Evolutionary conservation across 2,113 vertebrate genomes (phyloP), one percentile per base, ranked within the genome.

Genomic region (Agelaius tricolor): DNA sequence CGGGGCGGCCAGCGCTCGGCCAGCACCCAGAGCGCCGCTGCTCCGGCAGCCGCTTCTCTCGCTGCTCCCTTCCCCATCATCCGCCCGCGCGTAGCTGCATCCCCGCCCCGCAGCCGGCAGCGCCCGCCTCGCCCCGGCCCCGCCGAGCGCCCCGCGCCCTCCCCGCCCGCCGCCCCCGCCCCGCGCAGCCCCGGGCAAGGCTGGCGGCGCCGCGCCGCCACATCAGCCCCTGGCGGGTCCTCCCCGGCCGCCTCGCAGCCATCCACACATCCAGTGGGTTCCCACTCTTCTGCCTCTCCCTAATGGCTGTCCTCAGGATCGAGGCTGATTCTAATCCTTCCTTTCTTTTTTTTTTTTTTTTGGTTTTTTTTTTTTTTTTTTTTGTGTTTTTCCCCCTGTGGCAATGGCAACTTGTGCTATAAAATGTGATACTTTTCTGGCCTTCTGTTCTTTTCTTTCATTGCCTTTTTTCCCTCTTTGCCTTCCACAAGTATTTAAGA

Each of bases 221-320:
- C 80, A 47, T 49, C 49, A 77, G 80, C 63, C 31, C 58, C 54
- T 47, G 54, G 11, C 15, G 49, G 33, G 22, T 30, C 72, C 2
- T 7, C 39, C 75, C 78, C 73, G 85, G 76, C 80, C 69, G 62
- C 58, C n/a, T 63, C 58, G 46, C 65, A 49, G 67, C 26, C 89
- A 16, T 44, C 72, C 65, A 2, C 18, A 17, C 37, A 17, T 7
- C 51, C 14, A 31, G 33, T 15, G 90, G 61, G 83, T 63, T 91
- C 47, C 72, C 84, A 26, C 30, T 41, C 83, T 69, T 69, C 71
- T 44, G 80, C 73, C 62, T 91, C 81, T 88, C 66, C 31, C n/a
- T 80, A 90, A 95, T 74, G 91, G 94, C 92, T 69, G 31, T 87
- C 77, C 80, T 93, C 72, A 72, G 96, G 75, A 93, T 63, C 17